Percentiles rank a stretch among this genome's conserved stretches.
Evolutionary conservation across 2,888 invertebrate species (phyloP).

Genomic region (Dasysyrphus albostriatus): DNA sequence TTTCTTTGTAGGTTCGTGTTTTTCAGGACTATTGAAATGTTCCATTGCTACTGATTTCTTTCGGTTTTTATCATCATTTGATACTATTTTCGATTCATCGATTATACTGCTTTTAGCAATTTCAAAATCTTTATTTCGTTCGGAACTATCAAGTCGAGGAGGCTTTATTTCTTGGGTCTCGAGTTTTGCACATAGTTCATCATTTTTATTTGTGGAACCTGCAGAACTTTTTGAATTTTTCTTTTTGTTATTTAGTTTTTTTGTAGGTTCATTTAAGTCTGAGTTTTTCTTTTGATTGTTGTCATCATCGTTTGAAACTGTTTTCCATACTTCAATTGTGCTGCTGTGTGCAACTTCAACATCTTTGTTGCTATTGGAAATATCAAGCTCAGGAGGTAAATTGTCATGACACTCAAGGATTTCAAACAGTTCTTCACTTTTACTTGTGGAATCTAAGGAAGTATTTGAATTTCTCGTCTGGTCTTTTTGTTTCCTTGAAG

Average conservation of each 20-base stretch:
- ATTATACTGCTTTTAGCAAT: too few species aligned
- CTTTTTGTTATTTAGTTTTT: too few species aligned
- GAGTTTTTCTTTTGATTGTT: neutral
- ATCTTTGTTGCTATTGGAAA: too few species aligned
- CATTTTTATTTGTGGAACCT: too few species aligned
- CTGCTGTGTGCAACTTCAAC: too few species aligned
- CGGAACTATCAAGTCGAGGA: neutral
- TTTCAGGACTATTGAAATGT: neutral
- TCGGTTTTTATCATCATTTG: neutral
- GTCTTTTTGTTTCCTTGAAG: neutral
- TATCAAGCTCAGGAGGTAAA: neutral
- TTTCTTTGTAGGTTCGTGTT: neutral
- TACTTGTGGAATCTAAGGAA: too few species aligned
- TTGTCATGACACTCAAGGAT: neutral
- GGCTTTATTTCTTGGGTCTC: too few species aligned
- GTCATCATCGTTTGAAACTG: neutral
- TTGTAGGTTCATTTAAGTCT: too few species aligned
- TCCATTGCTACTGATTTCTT: neutral
- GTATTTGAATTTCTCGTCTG: neutral
- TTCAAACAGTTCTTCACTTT: too few species aligned
- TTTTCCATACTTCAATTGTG: neutral
- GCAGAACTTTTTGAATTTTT: too few species aligned
- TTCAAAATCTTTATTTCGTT: neutral
- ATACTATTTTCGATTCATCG: neutral
- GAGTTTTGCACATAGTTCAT: too few species aligned